Percentiles rank a stretch among this genome's conserved stretches.
phyloP scores from a whole-genome alignment of 2,113 vertebrate genomes.

The Psittacus erithacus region DNA sequence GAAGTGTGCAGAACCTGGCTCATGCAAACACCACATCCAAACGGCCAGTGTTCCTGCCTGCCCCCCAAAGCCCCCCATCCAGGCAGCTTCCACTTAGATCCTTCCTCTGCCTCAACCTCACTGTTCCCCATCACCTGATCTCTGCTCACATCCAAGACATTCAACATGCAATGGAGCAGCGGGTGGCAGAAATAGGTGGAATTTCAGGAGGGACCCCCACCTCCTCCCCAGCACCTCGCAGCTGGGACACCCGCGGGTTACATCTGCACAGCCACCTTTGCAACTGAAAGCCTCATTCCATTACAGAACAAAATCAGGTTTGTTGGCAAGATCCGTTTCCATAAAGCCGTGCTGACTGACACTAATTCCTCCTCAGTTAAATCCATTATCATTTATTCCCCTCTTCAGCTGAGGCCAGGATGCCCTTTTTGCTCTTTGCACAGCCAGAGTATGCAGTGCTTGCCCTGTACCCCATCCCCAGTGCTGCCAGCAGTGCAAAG shows the following conservation, averaged over 20 bases:
- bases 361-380: not conserved
- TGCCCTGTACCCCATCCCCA: rapidly evolving
- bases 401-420: not conserved
- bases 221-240: not conserved
- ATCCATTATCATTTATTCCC: not conserved
- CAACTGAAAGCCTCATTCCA: not conserved
- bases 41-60: too few relatives aligned
- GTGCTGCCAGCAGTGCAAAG: rapidly evolving
- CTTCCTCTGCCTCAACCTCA: not conserved
- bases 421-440: not conserved
- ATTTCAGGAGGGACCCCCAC: not conserved
- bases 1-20: not conserved
- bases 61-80: rapidly evolving
- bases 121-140: rapidly evolving
- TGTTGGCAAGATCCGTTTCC: not conserved
- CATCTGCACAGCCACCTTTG: not conserved
- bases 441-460: not conserved
- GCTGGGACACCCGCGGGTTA: not conserved
- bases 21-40: rapidly evolving
- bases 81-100: rapidly evolving
- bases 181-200: not conserved
- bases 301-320: not conserved
- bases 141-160: not conserved
- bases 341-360: not conserved
- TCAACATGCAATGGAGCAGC: rapidly evolving